phyloP scores from a whole-genome alignment of 2,113 vertebrate genomes.

The Ranitomeya variabilis region DNA sequence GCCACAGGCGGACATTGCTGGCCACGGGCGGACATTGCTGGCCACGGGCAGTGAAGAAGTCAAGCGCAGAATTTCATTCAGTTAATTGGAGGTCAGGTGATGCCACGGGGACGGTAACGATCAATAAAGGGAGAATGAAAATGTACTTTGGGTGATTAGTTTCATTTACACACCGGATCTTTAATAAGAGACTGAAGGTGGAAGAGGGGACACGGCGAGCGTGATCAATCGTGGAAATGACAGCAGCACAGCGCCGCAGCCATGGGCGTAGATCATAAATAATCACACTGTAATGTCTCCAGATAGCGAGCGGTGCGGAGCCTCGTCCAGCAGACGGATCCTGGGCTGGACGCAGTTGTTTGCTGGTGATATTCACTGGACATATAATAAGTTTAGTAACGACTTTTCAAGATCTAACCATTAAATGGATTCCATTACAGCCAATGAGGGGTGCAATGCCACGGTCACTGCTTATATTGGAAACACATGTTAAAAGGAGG shows the following conservation, averaged over 20 bases:
- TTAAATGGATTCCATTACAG: too few species aligned
- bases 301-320: not conserved
- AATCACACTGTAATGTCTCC: not conserved
- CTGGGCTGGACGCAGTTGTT: not conserved
- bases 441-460: too few species aligned
- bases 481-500: too few species aligned
- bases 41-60: constrained; percentile 11
- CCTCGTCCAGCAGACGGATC: not conserved
- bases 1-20: not conserved
- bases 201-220: not conserved
- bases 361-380: too few species aligned
- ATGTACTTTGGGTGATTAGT: constrained; percentile 55
- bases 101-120: constrained; percentile 31
- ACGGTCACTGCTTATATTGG: too few species aligned
- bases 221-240: not conserved
- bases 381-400: too few species aligned
- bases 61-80: constrained; percentile 29
- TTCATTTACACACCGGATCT: constrained; percentile 43
- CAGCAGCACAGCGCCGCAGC: not conserved
- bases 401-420: too few species aligned
- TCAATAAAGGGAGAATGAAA: constrained; percentile 56
- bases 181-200: constrained; percentile 51
- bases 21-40: not conserved
- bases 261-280: not conserved
- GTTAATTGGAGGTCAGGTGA: constrained; percentile 52